These are phyloP conservation scores for Heliconius cydno DNA, from an alignment of 2,888 invertebrate species.

Conservation along the genomic window DNA sequence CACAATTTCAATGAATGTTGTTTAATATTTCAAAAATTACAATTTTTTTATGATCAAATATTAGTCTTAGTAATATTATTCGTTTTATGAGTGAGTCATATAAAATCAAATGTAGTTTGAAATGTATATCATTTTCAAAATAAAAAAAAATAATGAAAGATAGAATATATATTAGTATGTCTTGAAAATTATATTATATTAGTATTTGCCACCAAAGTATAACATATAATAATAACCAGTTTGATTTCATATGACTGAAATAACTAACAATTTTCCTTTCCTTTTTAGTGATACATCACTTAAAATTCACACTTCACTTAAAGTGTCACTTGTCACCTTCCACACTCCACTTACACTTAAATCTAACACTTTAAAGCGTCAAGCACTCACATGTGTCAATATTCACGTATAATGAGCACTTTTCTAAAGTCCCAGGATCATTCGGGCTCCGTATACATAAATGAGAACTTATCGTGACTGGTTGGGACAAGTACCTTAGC, in stretches of 20 bases:
- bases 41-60: neutral
- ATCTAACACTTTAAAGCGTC: constrained; percentile 49
- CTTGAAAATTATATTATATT: no score
- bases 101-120: neutral
- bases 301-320: neutral
- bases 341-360: neutral
- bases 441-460: constrained; percentile 81
- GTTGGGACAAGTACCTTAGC: constrained; percentile 79
- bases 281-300: constrained; percentile 4
- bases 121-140: neutral
- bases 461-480: constrained; percentile 80
- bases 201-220: neutral
- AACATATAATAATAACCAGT: neutral
- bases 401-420: constrained; percentile 79
- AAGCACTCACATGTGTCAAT: constrained; percentile 69
- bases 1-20: neutral
- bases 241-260: neutral
- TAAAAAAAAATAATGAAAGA: no score
- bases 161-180: no score
- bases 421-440: constrained; percentile 80
- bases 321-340: no score
- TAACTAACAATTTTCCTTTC: neutral
- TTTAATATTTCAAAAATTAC: neutral
- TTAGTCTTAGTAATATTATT: neutral
- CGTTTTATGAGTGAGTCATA: neutral